Evolutionary conservation across 1,140 invertebrate species (phyloP).

Genomic region (Stenopsyche tienmushanensis): DNA sequence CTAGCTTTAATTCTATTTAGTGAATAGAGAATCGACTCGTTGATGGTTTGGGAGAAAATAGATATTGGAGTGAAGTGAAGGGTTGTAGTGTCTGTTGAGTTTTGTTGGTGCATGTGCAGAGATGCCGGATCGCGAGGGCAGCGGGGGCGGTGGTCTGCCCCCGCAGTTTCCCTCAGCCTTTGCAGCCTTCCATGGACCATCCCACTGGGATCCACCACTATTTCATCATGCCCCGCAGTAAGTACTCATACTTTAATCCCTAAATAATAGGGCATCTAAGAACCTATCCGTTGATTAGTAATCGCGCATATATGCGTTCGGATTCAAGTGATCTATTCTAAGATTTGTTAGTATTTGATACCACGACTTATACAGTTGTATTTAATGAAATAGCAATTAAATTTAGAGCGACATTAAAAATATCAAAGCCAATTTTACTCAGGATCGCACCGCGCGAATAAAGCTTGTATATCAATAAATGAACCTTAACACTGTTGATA

Average conservation of each 20-base stretch:
- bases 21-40: not conserved
- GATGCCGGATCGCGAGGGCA: slow-evolving; percentile 56
- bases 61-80: not conserved
- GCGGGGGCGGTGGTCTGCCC: slow-evolving; percentile 50
- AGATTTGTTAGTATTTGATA: too few species aligned
- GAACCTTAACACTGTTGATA: too few species aligned
- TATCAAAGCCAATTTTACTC: too few species aligned
- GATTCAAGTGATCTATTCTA: not conserved
- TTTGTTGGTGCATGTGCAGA: not conserved
- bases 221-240: slow-evolving; percentile 44
- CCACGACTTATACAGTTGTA: too few species aligned
- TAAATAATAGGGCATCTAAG: not conserved
- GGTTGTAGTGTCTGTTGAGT: slow-evolving; percentile 1
- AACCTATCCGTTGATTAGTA: too few species aligned
- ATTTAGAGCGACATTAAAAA: too few species aligned
- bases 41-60: too few species aligned
- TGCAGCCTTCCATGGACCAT: slow-evolving; percentile 59
- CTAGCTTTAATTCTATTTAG: not conserved
- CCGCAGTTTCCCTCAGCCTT: slow-evolving; percentile 66
- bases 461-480: too few species aligned
- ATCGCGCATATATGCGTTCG: too few species aligned
- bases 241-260: slow-evolving; percentile 18
- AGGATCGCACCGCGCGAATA: too few species aligned
- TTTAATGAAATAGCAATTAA: too few species aligned
- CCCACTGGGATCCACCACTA: slow-evolving; percentile 45